Base-by-base conservation (phyloP, 2,888 invertebrate species). In the Diabrotica balteata region DNA sequence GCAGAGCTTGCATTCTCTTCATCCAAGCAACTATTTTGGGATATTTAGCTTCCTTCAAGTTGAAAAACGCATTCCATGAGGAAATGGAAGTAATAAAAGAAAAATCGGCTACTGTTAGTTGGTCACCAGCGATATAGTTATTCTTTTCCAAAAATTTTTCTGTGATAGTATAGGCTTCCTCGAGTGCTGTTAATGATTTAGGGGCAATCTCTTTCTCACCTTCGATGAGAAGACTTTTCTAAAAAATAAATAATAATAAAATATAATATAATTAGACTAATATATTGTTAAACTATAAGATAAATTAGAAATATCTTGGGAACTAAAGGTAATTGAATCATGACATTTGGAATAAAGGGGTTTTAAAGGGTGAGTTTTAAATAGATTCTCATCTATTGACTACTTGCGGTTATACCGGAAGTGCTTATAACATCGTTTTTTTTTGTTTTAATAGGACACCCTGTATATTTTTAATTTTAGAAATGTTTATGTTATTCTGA, bases 111-210 rank as follows among this genome's bases (percentile, higher is more conserved):
- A 78, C 70, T 44, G 74, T 74, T 7, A 76, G 53, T 5, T 73
- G 64, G 58, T 77, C 72, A 7, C 78, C 78, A 8, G 75, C 73
- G 17, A 74, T 66, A 55, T 63, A 76, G 42, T 60, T 76, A 42
- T 80, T 76, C 22, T 80, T 76, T 8, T 73, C 74, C 32, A 86
- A 77, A 68, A 81, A 81, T 43, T 73, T 73, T 68, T 86, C 86
- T 75, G 85, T 75, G 32, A 32, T 32, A 32, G 4, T 59, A 8
- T 42, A 54, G 7, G 54, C 54, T 42, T 54, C 54, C 43, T 54
- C 54, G 7, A 54, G 17, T 11, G 43, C 9, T 8, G 10, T n/a
- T n/a, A 54, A 32, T 9, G n/a, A 11, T n/a, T 43, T 54, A 10
- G 54, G 54, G 8, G 9, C 3, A 10, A 43, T 32, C 6, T 9